Evolutionary conservation across 2,888 invertebrate genomes (phyloP), one percentile per base, ranked within the genome.

Genomic region (Panopea generosa): DNA sequence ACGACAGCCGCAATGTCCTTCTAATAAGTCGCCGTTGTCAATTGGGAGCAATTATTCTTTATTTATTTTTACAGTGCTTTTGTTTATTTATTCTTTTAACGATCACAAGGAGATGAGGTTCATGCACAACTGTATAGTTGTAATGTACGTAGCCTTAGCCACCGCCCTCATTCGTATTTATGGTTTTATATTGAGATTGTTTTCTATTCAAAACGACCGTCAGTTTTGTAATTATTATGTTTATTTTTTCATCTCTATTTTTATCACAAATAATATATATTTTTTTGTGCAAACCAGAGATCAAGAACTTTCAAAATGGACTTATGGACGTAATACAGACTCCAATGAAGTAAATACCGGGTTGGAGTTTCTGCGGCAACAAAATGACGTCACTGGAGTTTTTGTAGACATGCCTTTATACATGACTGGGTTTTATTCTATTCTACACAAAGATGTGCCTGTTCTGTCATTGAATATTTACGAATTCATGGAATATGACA

Each of bases 41-140:
- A 18, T 9, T 20, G 20, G 20, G 3, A 45, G 45, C 16, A 45
- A 45, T 20, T 20, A 16, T 18, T 45, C n/a, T 45, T 4, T 20
- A n/a, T 18, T 9, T 29, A 1, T 33, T 33, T 55, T 65, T 43
- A 24, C 61, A 7, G 9, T 66, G 14, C 29, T 56, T 9, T 38
- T 56, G 14, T 16, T 38, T 55, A 52, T 84, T 11, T 89, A 87
- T 73, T 85, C 86, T 29, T 49, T 66, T 14, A 83, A 84, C 57
- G 82, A 82, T 4, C 89, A 90, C 66, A 90, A 89, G 60, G 90
- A 90, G 79, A 47, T 84, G 2, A 59, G 90, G 7, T 89, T 90
- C 50, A 20, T 89, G 43, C 87, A 89, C 45, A 87, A 88, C 63
- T 63, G 70, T 20, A 65, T 89, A 26, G 83, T 88, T 11, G 65